These are phyloP conservation scores for Anseranas semipalmata DNA, from an alignment of 2,113 vertebrate genomes.

Conservation along the genomic window DNA sequence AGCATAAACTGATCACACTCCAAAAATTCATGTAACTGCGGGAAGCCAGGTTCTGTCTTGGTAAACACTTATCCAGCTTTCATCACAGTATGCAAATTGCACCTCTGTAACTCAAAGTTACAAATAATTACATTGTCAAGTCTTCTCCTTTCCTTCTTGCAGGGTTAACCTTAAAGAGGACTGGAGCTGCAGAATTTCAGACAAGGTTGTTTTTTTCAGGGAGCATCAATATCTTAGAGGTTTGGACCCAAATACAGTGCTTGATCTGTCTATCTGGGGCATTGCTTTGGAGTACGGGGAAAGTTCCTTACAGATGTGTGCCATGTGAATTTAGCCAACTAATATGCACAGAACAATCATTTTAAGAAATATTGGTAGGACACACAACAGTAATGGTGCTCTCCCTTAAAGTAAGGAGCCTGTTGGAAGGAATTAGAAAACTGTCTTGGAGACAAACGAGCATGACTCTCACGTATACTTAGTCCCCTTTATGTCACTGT, in stretches of 20 bases:
- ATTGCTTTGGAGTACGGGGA: background rate
- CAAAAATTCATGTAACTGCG: background rate
- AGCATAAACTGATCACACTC: background rate
- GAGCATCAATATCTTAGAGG: background rate
- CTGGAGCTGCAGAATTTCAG: background rate
- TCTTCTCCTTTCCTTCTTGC: background rate
- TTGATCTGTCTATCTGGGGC: background rate
- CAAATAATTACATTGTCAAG: background rate
- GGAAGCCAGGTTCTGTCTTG: background rate
- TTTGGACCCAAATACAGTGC: background rate
- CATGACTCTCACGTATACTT: background rate
- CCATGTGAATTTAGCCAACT: background rate
- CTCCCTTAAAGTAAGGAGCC: background rate
- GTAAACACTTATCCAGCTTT: background rate
- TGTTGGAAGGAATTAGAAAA: background rate
- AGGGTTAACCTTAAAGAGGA: background rate
- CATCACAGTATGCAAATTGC: background rate
- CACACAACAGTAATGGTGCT: background rate
- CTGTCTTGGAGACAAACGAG: fast-evolving
- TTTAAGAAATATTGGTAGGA: background rate
- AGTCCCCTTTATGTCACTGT: background rate
- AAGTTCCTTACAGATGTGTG: background rate
- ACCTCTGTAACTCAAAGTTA: background rate
- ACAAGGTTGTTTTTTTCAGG: background rate
- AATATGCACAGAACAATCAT: background rate